Evolutionary conservation across 1,140 invertebrate genomes (phyloP), one percentile per base, ranked within the genome.

Genomic region (Ceratosolen fusciceps): DNA sequence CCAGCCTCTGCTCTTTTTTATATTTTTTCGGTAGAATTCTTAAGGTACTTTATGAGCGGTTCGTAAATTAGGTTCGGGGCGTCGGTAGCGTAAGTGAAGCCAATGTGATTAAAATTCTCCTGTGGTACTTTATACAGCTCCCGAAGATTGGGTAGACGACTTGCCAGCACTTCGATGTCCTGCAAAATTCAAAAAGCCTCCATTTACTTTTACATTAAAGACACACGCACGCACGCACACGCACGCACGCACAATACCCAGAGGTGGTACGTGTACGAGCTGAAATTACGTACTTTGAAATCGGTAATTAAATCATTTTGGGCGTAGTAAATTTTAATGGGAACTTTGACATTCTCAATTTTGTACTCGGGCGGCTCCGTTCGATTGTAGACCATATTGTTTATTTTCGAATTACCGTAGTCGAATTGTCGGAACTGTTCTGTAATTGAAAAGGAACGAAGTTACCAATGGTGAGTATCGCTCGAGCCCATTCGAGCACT

Each of bases 101-200:
- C 94, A 80, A 94, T 90, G 83, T 95, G 93, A 85, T 93, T 94
- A 89, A 94, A 96, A 60, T 92, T 88, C 2, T 88, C 85, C 73
- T 92, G 88, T 0, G 92, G 91, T 10, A 95, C 88, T 83, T 91
- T 70, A 85, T 89, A 86, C 5, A 87, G 85, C 34, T 89, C 84
- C n/a, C 88, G 81, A 0, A 90, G 87, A 81, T 89, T 92, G 54
- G 86, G 89, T 21, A 94, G 81, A 58, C 87, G 84, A 4, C 68
- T 85, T 2, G 86, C 86, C 9, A 95, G 89, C 84, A 87, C 88
- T 67, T 91, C 87, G 0, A 95, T 92, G 85, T 96, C 94, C 85
- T 92, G 84, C 10, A 79, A 75, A 81, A 82, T 39, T 62, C 29
- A 79, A 39, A 58, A n/a, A 79, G 39, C 37, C 14, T 73, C 39